Conservation (phyloP, 2,888 invertebrate genomes). For the Dysmachus trigonus region DNA sequence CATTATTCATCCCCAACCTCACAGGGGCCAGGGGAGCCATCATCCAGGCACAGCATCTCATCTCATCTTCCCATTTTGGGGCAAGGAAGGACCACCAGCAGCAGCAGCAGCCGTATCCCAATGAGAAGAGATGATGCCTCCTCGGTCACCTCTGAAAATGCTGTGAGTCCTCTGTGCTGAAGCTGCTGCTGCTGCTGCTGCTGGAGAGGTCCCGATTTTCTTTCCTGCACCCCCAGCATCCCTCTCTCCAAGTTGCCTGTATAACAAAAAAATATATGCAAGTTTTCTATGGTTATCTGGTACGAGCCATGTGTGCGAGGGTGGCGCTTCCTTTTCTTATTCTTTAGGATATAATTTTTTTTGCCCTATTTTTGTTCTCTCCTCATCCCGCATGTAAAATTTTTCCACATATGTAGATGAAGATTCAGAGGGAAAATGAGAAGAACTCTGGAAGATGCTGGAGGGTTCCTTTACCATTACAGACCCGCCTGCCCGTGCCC, state of each 20-base stretch:
- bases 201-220: neutral
- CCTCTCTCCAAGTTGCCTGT: neutral
- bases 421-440: neutral
- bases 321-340: slow-evolving; percentile 26
- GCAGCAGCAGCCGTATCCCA: neutral
- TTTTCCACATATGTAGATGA: neutral
- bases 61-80: neutral
- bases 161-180: neutral
- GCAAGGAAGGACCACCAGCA: neutral
- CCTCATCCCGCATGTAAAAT: neutral
- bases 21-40: neutral
- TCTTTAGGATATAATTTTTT: neutral
- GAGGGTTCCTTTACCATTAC: neutral
- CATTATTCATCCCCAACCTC: neutral
- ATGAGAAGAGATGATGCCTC: neutral
- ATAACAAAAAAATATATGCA: slow-evolving; percentile 12
- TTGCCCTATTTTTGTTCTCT: neutral
- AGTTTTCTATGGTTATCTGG: slow-evolving; percentile 21
- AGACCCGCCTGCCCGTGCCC: neutral
- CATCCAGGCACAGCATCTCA: neutral
- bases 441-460: neutral
- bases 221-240: neutral
- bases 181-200: neutral
- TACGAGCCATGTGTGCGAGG: neutral
- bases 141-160: neutral